A percentile compares a stretch with the other conserved stretches of the same genome.
Conservation (phyloP, 2,113 vertebrate genomes). For the Pandion haliaetus region DNA sequence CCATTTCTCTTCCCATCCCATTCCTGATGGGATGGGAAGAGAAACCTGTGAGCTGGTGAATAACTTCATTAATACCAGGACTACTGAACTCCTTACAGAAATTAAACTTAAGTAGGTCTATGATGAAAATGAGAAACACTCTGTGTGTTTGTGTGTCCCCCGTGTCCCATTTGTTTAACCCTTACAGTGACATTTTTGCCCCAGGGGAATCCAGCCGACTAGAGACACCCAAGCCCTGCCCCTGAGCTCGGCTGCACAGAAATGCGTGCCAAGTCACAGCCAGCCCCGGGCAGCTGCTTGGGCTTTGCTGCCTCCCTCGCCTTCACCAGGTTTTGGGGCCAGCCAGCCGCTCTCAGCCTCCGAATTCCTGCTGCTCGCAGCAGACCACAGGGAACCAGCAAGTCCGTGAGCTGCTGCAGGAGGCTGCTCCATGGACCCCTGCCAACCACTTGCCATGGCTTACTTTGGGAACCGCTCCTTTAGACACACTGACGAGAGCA, state of each 20-base stretch:
- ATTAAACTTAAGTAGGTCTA: background rate
- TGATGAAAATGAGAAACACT: background rate
- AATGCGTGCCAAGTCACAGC: fast-evolving
- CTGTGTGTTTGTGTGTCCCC: background rate
- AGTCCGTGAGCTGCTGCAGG: background rate
- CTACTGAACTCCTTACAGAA: background rate
- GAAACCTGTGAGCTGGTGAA: background rate
- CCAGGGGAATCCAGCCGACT: fast-evolving
- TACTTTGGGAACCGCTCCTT: background rate
- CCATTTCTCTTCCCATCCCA: background rate
- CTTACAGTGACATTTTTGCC: background rate
- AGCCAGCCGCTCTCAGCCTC: background rate
- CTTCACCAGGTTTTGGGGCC: background rate
- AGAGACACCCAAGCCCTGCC: background rate
- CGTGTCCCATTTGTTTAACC: fast-evolving
- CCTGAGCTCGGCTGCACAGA: fast-evolving
- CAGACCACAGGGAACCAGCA: background rate
- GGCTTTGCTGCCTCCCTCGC: background rate
- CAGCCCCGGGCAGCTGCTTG: fast-evolving
- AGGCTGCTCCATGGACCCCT: background rate
- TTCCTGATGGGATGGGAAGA: background rate
- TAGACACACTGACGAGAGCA: background rate
- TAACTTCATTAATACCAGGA: background rate
- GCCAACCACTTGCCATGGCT: conserved; percentile 29
- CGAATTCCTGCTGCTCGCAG: background rate